phyloP scores from a whole-genome alignment of 1,140 invertebrate species.

The Agrypnia vestita region DNA sequence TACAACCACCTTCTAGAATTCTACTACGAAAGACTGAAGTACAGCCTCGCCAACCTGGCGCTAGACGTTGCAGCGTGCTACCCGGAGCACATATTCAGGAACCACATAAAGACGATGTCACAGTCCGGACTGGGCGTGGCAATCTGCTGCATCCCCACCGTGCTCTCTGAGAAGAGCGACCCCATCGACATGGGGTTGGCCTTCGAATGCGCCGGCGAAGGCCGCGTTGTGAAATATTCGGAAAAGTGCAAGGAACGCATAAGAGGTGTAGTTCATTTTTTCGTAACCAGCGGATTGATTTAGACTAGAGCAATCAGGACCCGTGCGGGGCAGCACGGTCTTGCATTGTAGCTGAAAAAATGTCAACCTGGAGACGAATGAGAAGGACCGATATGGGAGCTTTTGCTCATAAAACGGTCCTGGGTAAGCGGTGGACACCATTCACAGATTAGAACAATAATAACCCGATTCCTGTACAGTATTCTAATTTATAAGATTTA shows the following conservation, averaged over 20 bases:
- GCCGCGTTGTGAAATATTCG: background rate
- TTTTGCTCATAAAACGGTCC: too few relatives aligned
- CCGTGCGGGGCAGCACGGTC: too few relatives aligned
- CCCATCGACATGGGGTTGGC: background rate
- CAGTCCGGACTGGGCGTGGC: background rate
- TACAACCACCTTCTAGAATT: constrained; percentile 18
- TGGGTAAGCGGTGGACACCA: too few relatives aligned
- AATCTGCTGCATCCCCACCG: background rate
- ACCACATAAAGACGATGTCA: constrained; percentile 35
- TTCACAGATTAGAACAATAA: background rate
- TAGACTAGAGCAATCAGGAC: background rate
- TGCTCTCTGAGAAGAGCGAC: background rate
- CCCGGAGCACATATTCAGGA: constrained; percentile 24
- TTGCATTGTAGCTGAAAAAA: too few relatives aligned
- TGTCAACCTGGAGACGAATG: too few relatives aligned
- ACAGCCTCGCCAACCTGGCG: constrained; percentile 25
- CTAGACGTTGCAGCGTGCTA: constrained; percentile 39
- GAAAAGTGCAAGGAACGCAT: constrained; percentile 7
- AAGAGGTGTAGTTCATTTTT: background rate
- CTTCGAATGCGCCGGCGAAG: background rate
- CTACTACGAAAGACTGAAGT: constrained; percentile 47
- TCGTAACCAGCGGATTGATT: background rate
- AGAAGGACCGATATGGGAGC: too few relatives aligned
- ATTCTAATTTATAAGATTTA: too few relatives aligned
- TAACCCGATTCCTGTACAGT: too few relatives aligned